Percentiles rank a stretch among this genome's conserved stretches.
These are phyloP conservation scores for Gephyroberyx darwinii DNA, from an alignment of 2,797 vertebrate species.

Conservation along the genomic window DNA sequence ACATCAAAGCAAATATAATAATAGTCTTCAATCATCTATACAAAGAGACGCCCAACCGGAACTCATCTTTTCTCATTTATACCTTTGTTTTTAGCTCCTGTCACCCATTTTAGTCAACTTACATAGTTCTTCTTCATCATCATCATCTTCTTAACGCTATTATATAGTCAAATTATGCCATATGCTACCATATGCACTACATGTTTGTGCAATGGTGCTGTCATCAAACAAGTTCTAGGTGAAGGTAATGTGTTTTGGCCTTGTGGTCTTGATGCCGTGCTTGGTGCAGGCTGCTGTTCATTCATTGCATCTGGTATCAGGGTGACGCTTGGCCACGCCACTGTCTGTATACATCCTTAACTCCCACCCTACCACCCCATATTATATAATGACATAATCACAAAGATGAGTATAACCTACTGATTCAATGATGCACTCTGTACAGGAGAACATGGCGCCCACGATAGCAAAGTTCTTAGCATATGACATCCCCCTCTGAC, in stretches of 20 bases:
- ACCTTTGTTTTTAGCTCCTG: background rate
- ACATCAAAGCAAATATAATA: no score
- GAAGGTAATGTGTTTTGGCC: background rate
- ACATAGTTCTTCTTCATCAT: background rate
- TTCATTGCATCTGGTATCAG: no score
- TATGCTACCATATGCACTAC: background rate
- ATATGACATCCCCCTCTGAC: constrained; percentile 96
- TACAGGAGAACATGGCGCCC: constrained; percentile 98
- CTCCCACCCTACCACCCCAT: no score
- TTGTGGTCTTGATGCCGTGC: no score
- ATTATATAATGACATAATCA: no score
- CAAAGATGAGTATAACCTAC: constrained; percentile 79
- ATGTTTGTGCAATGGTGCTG: background rate
- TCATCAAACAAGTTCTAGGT: background rate
- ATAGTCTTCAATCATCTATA: no score
- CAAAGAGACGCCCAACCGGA: background rate
- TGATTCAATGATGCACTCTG: constrained; percentile 96
- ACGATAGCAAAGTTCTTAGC: constrained; percentile 99
- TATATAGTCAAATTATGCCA: background rate
- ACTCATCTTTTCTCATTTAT: background rate
- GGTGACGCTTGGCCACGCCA: no score
- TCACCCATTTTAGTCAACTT: background rate
- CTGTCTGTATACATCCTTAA: no score
- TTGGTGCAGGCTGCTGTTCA: no score
- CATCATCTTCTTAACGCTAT: background rate